Evolutionary conservation across 2,888 invertebrate genomes (phyloP), one percentile per base, ranked within the genome.

Genomic region (Xanthia icteritia): DNA sequence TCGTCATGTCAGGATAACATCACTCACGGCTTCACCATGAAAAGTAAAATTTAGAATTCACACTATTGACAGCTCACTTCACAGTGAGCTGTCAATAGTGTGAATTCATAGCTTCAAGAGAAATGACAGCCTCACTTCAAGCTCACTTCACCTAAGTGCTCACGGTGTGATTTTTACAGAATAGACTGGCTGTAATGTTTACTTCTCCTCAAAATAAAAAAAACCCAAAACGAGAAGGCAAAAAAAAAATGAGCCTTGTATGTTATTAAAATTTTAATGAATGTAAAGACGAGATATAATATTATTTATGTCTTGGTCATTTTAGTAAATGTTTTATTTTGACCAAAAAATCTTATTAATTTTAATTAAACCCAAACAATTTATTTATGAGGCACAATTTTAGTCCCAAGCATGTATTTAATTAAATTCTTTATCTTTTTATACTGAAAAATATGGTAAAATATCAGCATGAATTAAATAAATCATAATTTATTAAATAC

Each of bases 401-500:
- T 69, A 56, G 23, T 48, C 23, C 54, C 27, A 17, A 31, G 23
- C 39, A 13, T 39, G 4, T 11, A 51, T 45, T 54, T 42, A 61
- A 42, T 77, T 0, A 51, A 51, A 77, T 42, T 60, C 6, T 31
- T 31, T 31, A 2, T 31, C 31, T 31, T 31, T 31, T 31, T 31
- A 31, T 31, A 23, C 5, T n/a, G 5, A 23, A 45, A 36, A 6
- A 15, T 45, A 20, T 4, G 23, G 17, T 45, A 8, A 13, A 17
- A 54, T 45, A 1, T 58, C n/a, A 31, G 36, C 58, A 15, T 20
- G n/a, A 31, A 42, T n/a, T 9, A 60, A 39, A 39, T 65, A n/a
- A 20, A 45, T 78, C 8, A 15, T 79, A 63, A 36, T 70, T 79
- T 39, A 27, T 27, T 27, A n/a, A 79, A 79, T 39, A 23, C 13